Conservation (phyloP, 2,113 vertebrate species). For the Sylvietta virens region DNA sequence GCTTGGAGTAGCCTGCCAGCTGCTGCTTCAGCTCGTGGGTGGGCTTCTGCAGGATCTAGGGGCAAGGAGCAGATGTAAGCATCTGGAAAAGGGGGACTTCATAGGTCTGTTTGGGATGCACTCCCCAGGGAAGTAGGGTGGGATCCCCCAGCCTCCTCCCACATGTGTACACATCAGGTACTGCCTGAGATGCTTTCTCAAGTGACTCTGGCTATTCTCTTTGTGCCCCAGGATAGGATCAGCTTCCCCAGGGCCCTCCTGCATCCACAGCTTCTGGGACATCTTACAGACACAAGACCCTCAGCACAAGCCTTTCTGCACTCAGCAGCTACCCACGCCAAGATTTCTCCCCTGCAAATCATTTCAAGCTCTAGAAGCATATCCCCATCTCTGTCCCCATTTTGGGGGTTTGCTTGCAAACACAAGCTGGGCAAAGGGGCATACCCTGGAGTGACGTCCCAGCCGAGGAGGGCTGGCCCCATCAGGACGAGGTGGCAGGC, state of each 20-base stretch:
- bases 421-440: neutral
- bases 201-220: neutral
- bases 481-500: rapidly evolving
- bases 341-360: neutral
- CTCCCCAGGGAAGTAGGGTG: neutral
- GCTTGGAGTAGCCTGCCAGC: slow-evolving; percentile 87
- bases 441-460: rapidly evolving
- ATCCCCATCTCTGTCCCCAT: rapidly evolving
- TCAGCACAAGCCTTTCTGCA: neutral
- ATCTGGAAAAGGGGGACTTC: neutral
- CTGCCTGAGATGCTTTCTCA: neutral
- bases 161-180: neutral
- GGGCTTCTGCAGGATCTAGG: slow-evolving; percentile 91
- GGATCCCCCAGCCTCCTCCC: neutral
- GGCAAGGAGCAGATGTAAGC: neutral
- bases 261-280: neutral
- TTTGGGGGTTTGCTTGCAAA: neutral
- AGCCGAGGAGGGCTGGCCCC: neutral
- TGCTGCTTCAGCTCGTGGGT: slow-evolving; percentile 93
- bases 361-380: neutral
- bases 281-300: neutral
- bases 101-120: rapidly evolving
- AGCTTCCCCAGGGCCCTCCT: neutral
- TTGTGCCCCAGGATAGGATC: neutral
- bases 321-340: neutral